Evolutionary conservation across 1,140 invertebrate species (phyloP), one percentile per base, ranked within the genome.

Genomic region (Nilaparvata lugens): DNA sequence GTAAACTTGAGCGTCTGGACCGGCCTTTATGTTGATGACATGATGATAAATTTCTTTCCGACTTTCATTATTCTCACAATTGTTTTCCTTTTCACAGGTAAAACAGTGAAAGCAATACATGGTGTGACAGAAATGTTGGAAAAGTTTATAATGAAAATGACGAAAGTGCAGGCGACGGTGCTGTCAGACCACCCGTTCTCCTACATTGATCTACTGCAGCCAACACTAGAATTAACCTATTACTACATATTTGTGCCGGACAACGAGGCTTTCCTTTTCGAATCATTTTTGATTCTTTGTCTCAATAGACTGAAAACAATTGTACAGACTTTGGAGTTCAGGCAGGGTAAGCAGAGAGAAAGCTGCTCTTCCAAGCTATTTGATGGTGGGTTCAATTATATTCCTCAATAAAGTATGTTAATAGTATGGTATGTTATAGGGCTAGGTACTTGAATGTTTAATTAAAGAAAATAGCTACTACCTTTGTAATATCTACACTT

Each of bases 221-320:
- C 83, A 9, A 83, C 88, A 0, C 71, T 97, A 57, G 86, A 95
- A 69, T 89, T 94, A 68, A 81, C 88, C 21, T 79, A 87, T 51
- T 87, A 83, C 71, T 93, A 92, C 75, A 87, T 90, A 64, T 97
- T 97, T 71, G 91, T 89, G 19, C 81, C 87, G 60, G 78, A 80
- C 62, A 88, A 86, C 38, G 82, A 88, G 74, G 75, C 78, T 65
- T 79, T 86, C 28, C 73, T 87, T 23, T 95, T 92, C 76, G 89
- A 93, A 71, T 78, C 84, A 69, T 92, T 96, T 71, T 84, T 84
- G 42, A 91, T 97, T 63, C 89, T 93, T 62, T 91, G 88, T 66
- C 81, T 97, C 59, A 95, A 95, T 75, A 77, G 95, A 58, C 83
- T 95, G 25, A 95, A 93, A 73, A 81, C 79, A 0, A 88, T 95